Evolutionary conservation across 1,140 invertebrate species (phyloP), one percentile per base, ranked within the genome.

Genomic region (Temnothorax longispinosus): DNA sequence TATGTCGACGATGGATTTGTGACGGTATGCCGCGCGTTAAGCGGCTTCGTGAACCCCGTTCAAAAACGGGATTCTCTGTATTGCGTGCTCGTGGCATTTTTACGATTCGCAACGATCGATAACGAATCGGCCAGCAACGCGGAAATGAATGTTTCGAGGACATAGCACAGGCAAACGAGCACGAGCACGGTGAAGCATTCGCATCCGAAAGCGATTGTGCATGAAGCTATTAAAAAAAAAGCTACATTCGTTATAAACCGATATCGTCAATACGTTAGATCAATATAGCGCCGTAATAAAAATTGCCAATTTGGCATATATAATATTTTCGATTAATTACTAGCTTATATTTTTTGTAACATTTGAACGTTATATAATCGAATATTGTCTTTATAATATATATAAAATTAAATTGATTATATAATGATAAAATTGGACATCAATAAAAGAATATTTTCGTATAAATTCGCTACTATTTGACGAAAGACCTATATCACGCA

Each of bases 1-100:
- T 84, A 84, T 84, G 80, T 41, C 80, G 69, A 75, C 80, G 80
- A 84, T 74, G 67, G 80, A 84, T 84, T 84, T 84, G 80, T 56
- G 80, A 84, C 41, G 69, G 69, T 84, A 56, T 38, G 52, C 27
- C 27, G 41, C 47, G 62, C 62, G 77, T 74, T 38, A 74, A 84
- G 69, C 41, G 54, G 65, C 65, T 54, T 71, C 65, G 65, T 54
- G 54, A 74, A 74, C 67, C 50, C 65, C 78, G 69, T 47, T 60
- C 41, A 84, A 84, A 84, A 84, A 84, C 80, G 80, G 69, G 80
- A 74, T 82, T 82, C 67, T 21, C 27, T 74, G 69, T 44, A 27
- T 35, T 18, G 35, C 44, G 32, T 80, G 21, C 38, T 35, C 54
- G 69, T 75, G 69, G 69, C 67, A 60, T 74, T 84, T 84, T 84